Percentiles rank a stretch among this genome's conserved stretches.
These are phyloP conservation scores for Geothlypis trichas DNA, from an alignment of 2,113 vertebrate genomes.

Conservation along the genomic window DNA sequence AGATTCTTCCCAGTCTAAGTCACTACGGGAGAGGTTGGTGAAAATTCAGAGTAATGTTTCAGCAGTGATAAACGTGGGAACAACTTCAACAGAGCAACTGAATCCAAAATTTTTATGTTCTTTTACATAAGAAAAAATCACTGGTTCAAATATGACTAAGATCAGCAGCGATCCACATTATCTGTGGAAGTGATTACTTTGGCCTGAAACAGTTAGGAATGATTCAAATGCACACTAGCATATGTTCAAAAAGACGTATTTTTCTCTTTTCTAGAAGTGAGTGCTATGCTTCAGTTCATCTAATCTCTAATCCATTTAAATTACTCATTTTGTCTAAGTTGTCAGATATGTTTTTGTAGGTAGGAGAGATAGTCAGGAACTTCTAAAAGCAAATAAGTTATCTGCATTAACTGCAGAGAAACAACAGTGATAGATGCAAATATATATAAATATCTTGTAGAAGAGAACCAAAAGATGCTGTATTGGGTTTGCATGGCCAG, in stretches of 20 bases:
- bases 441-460: neutral
- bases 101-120: neutral
- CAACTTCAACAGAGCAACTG: neutral
- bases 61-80: neutral
- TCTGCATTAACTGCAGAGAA: neutral
- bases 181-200: neutral
- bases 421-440: neutral
- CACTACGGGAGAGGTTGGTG: neutral
- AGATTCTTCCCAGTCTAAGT: neutral
- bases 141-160: neutral
- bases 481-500: neutral
- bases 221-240: neutral
- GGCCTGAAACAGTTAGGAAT: neutral
- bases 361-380: neutral
- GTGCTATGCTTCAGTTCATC: neutral
- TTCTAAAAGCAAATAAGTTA: neutral
- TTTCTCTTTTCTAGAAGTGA: neutral
- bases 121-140: neutral
- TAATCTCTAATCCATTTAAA: neutral
- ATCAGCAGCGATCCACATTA: neutral
- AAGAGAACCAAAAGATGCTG: neutral
- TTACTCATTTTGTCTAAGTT: neutral
- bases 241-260: neutral
- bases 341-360: neutral
- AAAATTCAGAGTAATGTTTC: neutral